Percentiles rank a stretch among this genome's conserved stretches.
Conservation (phyloP, 2,888 invertebrate species). For the Scrobipalpa atriplicella region DNA sequence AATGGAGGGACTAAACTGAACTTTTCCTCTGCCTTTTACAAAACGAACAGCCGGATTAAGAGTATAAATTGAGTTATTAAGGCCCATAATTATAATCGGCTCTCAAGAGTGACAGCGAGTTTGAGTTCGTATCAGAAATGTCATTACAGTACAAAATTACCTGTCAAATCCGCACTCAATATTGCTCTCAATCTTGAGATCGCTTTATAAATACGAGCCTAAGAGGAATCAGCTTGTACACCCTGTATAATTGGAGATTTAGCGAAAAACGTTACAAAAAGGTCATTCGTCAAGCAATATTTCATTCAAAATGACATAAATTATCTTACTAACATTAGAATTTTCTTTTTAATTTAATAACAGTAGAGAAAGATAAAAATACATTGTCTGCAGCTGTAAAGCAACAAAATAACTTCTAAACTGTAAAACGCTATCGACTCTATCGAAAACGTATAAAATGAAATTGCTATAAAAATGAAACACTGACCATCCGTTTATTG, state of each 20-base stretch:
- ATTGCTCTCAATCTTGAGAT: too few relatives aligned
- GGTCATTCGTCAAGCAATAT: background rate
- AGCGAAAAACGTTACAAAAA: too few relatives aligned
- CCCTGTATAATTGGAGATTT: background rate
- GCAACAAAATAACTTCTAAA: background rate
- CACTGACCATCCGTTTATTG: conserved; percentile 37
- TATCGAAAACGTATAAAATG: conserved; percentile 41
- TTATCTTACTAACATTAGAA: too few relatives aligned
- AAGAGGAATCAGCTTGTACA: background rate
- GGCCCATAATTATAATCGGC: too few relatives aligned
- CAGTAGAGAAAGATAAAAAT: background rate
- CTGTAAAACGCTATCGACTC: conserved; percentile 14
- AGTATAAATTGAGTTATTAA: conserved; percentile 12
- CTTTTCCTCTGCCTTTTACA: background rate
- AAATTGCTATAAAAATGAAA: conserved; percentile 38
- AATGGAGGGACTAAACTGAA: background rate
- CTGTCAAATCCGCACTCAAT: too few relatives aligned
- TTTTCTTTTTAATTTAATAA: too few relatives aligned
- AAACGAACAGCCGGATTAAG: background rate
- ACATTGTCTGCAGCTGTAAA: background rate
- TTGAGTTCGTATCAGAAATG: too few relatives aligned
- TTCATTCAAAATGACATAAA: background rate
- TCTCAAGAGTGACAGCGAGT: too few relatives aligned
- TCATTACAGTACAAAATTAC: too few relatives aligned
- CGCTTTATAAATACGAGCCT: too few relatives aligned